phyloP scores from a whole-genome alignment of 2,113 vertebrate species.

The Podarcis raffonei region DNA sequence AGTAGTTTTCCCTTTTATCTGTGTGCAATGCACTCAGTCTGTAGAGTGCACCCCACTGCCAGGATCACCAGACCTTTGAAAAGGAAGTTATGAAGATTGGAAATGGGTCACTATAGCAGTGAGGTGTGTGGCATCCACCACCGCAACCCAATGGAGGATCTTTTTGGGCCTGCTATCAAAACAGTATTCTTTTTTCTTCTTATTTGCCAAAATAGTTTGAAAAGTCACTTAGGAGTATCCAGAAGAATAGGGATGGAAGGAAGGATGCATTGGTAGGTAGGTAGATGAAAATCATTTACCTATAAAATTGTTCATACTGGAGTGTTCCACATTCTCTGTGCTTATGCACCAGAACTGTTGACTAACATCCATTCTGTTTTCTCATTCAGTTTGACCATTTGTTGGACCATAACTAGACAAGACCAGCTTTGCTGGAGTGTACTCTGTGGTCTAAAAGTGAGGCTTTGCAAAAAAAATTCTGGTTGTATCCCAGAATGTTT shows the following conservation, averaged over 20 bases:
- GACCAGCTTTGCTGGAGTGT: background rate
- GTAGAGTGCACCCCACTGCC: background rate
- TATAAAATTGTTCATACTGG: too few species aligned
- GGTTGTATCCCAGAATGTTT: background rate
- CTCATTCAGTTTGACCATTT: background rate
- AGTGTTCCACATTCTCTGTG: background rate
- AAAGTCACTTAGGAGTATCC: background rate
- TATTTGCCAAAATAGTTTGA: background rate
- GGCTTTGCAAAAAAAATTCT: background rate
- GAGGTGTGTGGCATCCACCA: background rate
- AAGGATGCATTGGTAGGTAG: too few species aligned
- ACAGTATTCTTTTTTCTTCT: background rate
- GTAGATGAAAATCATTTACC: too few species aligned
- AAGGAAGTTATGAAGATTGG: background rate
- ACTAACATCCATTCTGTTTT: background rate
- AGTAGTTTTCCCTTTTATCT: rapidly evolving
- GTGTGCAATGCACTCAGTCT: background rate
- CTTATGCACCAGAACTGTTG: background rate
- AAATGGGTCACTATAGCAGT: background rate
- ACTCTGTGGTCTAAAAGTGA: background rate
- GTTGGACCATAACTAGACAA: background rate
- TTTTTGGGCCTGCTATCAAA: background rate
- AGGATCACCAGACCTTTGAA: background rate
- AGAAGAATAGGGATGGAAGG: background rate
- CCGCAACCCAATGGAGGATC: background rate